Evolutionary conservation across 2,888 invertebrate genomes (phyloP), one percentile per base, ranked within the genome.

Genomic region (Ernsta delagoae): DNA sequence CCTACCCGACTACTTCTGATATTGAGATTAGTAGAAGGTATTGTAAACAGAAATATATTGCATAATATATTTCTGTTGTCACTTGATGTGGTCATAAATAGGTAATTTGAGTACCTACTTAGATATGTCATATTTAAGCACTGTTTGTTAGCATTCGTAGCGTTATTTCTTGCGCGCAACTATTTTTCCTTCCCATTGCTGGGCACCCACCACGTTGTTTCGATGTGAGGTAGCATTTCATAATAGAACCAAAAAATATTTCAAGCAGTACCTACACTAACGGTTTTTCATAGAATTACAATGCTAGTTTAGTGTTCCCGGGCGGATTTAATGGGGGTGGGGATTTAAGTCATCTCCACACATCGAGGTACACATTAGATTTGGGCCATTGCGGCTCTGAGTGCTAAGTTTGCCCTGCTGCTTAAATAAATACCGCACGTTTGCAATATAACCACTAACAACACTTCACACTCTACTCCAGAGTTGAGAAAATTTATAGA

Each of bases 341-440:
- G 71, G 73, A 59, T 74, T 71, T 70, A 75, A 77, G 78, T 76
- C 75, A 74, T 65, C 62, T 67, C 8, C 71, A 70, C 75, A 67
- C 67, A 75, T 74, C 63, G 72, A 70, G 74, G 62, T 50, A 72
- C 76, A 78, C 88, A 90, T 92, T 92, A 88, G 92, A 89, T 84
- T 79, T 84, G 91, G 88, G 79, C 86, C 90, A 92, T 92, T 93
- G 84, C 86, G 85, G 74, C 70, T 72, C 79, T 78, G 87, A 90
- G 92, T 88, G 89, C 88, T 76, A 81, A 82, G 85, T 87, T 87
- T 85, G 84, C 86, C 80, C 82, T 82, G 79, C 78, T 82, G 84
- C 88, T 88, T 92, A 90, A 92, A 92, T 92, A 92, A 92, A 92
- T 92, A 92, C 82, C 83, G 82, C 89, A 88, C 91, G 88, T 89